Evolutionary conservation across 2,797 vertebrate species (phyloP).

Genomic region (Dryobates pubescens): DNA sequence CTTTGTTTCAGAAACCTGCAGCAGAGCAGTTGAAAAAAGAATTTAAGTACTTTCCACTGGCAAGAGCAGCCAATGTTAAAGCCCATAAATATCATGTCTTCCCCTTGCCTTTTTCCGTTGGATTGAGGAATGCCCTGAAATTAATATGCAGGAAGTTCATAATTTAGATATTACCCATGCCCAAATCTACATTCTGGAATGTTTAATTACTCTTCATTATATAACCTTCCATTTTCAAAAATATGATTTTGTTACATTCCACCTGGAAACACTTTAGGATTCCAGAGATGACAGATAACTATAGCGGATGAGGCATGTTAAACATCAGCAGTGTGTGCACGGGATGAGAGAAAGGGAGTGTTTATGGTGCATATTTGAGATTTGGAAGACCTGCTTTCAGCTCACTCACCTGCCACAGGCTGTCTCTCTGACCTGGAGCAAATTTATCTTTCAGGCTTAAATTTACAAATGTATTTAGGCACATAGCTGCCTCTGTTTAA

Average conservation of each 20-base stretch:
- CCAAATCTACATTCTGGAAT: constrained; percentile 13
- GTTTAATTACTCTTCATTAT: constrained; percentile 27
- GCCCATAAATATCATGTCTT: constrained; percentile 38
- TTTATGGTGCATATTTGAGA: background rate
- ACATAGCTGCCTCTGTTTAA: constrained; percentile 9
- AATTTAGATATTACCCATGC: background rate
- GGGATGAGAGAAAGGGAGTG: background rate
- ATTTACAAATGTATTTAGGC: constrained; percentile 6
- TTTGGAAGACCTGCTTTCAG: constrained; percentile 25
- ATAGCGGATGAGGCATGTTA: background rate
- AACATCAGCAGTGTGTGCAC: background rate
- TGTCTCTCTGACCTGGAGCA: background rate
- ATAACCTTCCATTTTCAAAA: constrained; percentile 16
- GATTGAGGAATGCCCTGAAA: constrained; percentile 24
- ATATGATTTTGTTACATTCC: constrained; percentile 35
- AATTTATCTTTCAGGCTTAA: constrained; percentile 27
- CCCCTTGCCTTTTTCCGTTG: background rate
- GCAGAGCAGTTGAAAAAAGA: constrained; percentile 21
- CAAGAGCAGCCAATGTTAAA: constrained; percentile 35
- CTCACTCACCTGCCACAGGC: background rate
- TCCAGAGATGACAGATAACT: constrained; percentile 54
- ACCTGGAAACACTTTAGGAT: constrained; percentile 48
- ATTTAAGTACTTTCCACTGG: constrained; percentile 47
- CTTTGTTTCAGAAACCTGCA: constrained; percentile 41
- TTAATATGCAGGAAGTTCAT: constrained; percentile 19